phyloP scores from a whole-genome alignment of 1,140 invertebrate species.

The Drosophila tropicalis region DNA sequence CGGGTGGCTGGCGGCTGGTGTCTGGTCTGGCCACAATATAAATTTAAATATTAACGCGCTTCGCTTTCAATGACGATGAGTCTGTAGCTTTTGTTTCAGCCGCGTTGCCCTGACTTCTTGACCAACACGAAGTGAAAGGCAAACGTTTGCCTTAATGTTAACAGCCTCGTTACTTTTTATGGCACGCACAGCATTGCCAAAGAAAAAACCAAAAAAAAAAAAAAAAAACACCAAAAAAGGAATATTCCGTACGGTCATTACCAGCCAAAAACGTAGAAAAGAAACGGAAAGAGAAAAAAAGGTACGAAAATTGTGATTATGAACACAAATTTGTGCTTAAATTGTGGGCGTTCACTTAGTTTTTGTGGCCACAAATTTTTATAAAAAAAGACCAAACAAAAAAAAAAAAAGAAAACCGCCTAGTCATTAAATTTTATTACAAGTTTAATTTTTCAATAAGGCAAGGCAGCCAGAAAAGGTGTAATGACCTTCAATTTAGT shows the following conservation, averaged over 20 bases:
- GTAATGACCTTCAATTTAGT: conserved; percentile 12
- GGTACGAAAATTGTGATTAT: conserved; percentile 76
- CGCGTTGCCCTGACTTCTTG: conserved; percentile 70
- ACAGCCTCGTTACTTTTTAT: conserved; percentile 80
- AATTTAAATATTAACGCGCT: conserved; percentile 79
- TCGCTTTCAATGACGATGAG: conserved; percentile 31
- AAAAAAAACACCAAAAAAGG: conserved; percentile 13
- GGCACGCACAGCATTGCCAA: conserved; percentile 58
- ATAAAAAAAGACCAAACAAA: conserved; percentile 33
- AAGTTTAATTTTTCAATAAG: conserved; percentile 81
- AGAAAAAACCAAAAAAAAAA: neutral
- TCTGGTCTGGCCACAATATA: conserved; percentile 61
- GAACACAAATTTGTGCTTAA: conserved; percentile 80
- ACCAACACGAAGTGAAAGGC: conserved; percentile 50
- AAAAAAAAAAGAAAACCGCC: conserved; percentile 69
- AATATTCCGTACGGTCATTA: conserved; percentile 73
- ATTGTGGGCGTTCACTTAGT: conserved; percentile 55
- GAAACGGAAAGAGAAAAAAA: conserved; percentile 54
- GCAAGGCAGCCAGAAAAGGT: conserved; percentile 30
- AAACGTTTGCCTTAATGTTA: conserved; percentile 78
- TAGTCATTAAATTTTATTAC: conserved; percentile 81
- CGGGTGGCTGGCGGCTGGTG: conserved; percentile 2
- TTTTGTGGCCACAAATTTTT: conserved; percentile 48
- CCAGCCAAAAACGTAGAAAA: conserved; percentile 24
- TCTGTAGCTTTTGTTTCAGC: conserved; percentile 69